A percentile compares a stretch with the other conserved stretches of the same genome.
Evolutionary conservation across 2,888 invertebrate genomes (phyloP).

Genomic region (Hoplodrina blanda): DNA sequence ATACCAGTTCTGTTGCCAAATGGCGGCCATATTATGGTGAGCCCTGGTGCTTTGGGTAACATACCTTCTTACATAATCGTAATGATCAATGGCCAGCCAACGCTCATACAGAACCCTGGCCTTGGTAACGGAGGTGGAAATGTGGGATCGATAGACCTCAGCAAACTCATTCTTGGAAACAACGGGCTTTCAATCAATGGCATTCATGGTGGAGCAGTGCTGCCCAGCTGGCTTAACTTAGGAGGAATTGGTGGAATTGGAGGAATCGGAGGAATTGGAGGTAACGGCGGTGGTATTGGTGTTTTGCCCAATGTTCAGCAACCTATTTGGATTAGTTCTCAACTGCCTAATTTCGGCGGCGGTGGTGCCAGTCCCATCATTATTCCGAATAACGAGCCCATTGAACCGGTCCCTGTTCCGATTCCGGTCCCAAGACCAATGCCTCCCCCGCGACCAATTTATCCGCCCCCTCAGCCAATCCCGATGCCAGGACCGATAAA

Average conservation of each 20-base stretch:
- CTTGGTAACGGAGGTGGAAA: conserved; percentile 16
- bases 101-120: conserved; percentile 43
- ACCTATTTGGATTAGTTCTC: conserved; percentile 45
- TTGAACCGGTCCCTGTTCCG: conserved; percentile 19
- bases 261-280: background rate
- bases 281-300: background rate
- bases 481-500: conserved; percentile 23
- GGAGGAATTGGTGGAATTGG: conserved; percentile 3
- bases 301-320: conserved; percentile 21
- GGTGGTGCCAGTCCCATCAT: conserved; percentile 5
- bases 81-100: conserved; percentile 53
- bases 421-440: conserved; percentile 15
- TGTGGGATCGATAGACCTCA: conserved; percentile 22
- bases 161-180: conserved; percentile 23
- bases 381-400: conserved; percentile 16
- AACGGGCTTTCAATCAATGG: conserved; percentile 11
- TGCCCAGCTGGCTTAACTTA: conserved; percentile 32
- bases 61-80: conserved; percentile 44
- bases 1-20: conserved; percentile 37
- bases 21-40: conserved; percentile 31
- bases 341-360: conserved; percentile 17
- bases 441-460: conserved; percentile 22
- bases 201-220: background rate
- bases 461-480: conserved; percentile 19
- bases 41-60: conserved; percentile 6